phyloP scores from a whole-genome alignment of 2,888 invertebrate genomes.

The Ochropacha duplaris region DNA sequence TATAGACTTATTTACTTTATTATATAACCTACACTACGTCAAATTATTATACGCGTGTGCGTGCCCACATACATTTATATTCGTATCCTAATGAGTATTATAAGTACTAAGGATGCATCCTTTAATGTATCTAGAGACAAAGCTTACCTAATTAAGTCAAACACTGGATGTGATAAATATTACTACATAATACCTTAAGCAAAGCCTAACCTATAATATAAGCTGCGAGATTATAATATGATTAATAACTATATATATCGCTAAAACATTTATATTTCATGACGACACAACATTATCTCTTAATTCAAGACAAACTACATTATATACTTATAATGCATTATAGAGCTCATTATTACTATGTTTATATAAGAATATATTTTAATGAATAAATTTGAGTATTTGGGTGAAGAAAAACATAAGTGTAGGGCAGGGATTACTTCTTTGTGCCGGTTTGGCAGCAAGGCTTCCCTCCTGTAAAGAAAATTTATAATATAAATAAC shows the following conservation, averaged over 20 bases:
- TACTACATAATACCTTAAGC: constrained; percentile 25
- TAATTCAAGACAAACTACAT: constrained; percentile 1
- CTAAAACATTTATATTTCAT: constrained; percentile 48
- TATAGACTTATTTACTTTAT: constrained; percentile 25
- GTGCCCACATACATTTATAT: constrained; percentile 49
- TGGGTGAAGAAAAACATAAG: constrained; percentile 14
- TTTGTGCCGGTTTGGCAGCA: constrained; percentile 68
- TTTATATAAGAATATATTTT: constrained; percentile 25
- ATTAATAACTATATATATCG: constrained; percentile 11
- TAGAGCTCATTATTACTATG: constrained; percentile 18
- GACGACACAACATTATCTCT: constrained; percentile 49
- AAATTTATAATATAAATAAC: background rate
- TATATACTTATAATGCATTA: background rate
- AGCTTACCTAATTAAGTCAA: constrained; percentile 36
- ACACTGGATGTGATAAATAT: constrained; percentile 71
- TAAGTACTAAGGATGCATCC: constrained; percentile 61
- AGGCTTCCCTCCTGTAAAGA: constrained; percentile 67
- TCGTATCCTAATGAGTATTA: constrained; percentile 77
- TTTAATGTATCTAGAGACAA: constrained; percentile 32
- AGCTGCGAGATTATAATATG: background rate
- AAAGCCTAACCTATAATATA: constrained; percentile 24
- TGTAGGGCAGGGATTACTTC: constrained; percentile 36
- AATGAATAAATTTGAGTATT: constrained; percentile 33
- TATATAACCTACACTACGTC: constrained; percentile 37
- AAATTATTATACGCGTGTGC: constrained; percentile 54